Evolutionary conservation across 2,113 vertebrate genomes (phyloP).

Genomic region (Colistium nudipinnis): DNA sequence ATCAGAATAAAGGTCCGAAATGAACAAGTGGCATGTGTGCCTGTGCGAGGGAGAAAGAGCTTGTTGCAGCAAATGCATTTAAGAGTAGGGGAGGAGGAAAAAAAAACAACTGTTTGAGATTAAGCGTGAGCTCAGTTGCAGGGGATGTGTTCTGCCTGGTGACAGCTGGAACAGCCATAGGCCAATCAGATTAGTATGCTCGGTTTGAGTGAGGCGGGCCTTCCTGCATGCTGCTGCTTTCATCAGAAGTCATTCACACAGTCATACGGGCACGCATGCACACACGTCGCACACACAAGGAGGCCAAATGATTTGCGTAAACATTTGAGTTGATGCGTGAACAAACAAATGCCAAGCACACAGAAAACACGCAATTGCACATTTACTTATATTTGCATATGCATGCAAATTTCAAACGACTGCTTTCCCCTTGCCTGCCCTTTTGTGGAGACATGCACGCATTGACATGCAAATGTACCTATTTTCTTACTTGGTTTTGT

Average conservation of each 20-base stretch:
- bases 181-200: conserved; percentile 76
- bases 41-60: conserved; percentile 35
- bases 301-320: too few relatives aligned
- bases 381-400: conserved; percentile 61
- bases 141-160: conserved; percentile 84
- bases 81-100: conserved; percentile 7
- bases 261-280: conserved; percentile 11
- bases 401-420: conserved; percentile 56
- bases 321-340: too few relatives aligned
- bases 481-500: conserved; percentile 1
- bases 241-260: conserved; percentile 52
- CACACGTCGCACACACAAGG: conserved; percentile 6
- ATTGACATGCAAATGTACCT: neutral
- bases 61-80: conserved; percentile 59
- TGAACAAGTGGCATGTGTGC: conserved; percentile 32
- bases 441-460: neutral
- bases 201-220: conserved; percentile 73
- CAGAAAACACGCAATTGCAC: neutral
- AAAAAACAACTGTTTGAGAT: conserved; percentile 71
- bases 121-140: conserved; percentile 76
- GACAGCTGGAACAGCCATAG: conserved; percentile 79
- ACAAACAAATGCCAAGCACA: too few relatives aligned
- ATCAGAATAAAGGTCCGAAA: neutral
- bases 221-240: conserved; percentile 60
- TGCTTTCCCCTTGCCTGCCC: conserved; percentile 1